Percentiles rank a stretch among this genome's conserved stretches.
Evolutionary conservation across 2,888 invertebrate genomes (phyloP).

Genomic region (Tiliacea aurago): DNA sequence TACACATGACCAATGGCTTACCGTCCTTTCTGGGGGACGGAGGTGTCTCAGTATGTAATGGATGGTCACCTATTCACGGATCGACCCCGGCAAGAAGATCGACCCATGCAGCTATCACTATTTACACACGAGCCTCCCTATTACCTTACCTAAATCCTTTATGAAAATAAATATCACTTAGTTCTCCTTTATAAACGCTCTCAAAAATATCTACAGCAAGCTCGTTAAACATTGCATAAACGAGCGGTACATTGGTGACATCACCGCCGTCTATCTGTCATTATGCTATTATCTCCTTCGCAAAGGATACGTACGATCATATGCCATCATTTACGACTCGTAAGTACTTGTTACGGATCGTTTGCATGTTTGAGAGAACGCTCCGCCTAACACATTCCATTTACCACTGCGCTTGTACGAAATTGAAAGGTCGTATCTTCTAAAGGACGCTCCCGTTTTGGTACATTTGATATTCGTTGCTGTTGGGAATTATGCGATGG

Average conservation of each 20-base stretch:
- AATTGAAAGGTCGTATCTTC: constrained; percentile 36
- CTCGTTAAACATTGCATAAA: constrained; percentile 36
- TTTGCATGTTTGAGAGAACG: constrained; percentile 59
- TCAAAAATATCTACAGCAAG: constrained; percentile 21
- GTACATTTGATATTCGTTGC: constrained; percentile 13
- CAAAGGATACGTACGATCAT: constrained; percentile 64
- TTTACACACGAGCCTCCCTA: background rate
- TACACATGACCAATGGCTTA: background rate
- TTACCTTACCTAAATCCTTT: background rate
- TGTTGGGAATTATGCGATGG: constrained; percentile 8
- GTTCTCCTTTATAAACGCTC: background rate
- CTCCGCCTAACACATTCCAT: constrained; percentile 62
- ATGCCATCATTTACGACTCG: constrained; percentile 64
- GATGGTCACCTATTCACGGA: background rate
- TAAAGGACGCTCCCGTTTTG: constrained; percentile 24
- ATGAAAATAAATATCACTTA: background rate
- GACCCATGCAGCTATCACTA: background rate
- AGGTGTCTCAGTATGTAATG: background rate
- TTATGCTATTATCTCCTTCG: constrained; percentile 62
- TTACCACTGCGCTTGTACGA: constrained; percentile 45
- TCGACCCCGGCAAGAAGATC: background rate
- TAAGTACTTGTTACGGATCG: constrained; percentile 59
- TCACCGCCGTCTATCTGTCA: constrained; percentile 60
- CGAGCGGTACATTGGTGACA: constrained; percentile 52
- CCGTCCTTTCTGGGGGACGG: background rate